phyloP scores from a whole-genome alignment of 2,113 vertebrate species.

The Triplophysa dalaica region DNA sequence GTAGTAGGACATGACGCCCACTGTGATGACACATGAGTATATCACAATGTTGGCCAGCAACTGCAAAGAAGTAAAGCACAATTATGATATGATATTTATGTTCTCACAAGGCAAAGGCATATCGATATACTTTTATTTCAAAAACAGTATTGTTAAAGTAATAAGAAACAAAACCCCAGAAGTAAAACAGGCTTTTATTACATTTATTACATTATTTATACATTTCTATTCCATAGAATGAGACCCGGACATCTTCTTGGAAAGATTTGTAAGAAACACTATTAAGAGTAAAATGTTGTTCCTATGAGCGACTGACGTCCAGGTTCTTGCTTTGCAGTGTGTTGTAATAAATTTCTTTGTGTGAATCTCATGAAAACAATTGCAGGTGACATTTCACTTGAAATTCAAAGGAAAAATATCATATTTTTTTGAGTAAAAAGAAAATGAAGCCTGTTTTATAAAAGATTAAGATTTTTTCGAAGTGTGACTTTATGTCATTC shows the following conservation, averaged over 20 bases:
- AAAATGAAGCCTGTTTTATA: no score
- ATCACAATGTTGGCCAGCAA: slow-evolving; percentile 88
- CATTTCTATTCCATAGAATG: no score
- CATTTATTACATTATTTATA: no score
- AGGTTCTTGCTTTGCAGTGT: slow-evolving; percentile 5
- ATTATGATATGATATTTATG: background rate
- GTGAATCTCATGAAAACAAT: background rate
- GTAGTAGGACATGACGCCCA: slow-evolving; percentile 95
- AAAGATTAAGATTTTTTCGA: background rate
- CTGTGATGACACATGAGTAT: slow-evolving; percentile 86
- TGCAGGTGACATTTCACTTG: no score
- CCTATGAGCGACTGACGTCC: background rate
- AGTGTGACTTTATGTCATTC: background rate
- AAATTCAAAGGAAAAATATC: no score
- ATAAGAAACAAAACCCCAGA: no score
- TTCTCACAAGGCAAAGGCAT: no score
- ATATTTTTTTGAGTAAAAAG: no score
- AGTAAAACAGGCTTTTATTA: no score
- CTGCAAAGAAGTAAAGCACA: background rate
- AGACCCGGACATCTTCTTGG: background rate
- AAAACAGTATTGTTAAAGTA: no score
- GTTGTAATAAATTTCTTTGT: slow-evolving; percentile 26
- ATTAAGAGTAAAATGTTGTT: background rate
- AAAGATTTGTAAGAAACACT: background rate
- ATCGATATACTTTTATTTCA: background rate